Conservation (phyloP, 1,140 invertebrate species). For the Camponotus vicinus region DNA sequence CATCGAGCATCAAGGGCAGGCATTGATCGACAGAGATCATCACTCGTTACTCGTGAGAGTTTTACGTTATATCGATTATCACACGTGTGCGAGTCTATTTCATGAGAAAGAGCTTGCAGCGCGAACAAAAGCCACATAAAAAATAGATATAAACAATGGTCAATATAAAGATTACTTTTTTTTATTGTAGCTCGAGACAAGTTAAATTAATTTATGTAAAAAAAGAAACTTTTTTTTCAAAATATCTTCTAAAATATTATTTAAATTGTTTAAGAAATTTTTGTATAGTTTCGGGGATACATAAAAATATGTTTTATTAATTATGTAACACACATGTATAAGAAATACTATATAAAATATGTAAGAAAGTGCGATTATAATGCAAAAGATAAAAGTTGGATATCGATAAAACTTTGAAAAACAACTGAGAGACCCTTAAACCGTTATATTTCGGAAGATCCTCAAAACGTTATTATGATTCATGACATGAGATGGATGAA, state of each 20-base stretch:
- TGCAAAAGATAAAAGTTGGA: background rate
- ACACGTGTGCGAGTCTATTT: background rate
- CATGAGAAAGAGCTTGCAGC: background rate
- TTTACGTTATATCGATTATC: constrained; percentile 44
- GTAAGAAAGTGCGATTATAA: background rate
- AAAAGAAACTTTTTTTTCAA: background rate
- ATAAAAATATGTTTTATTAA: background rate
- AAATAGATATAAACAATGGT: background rate
- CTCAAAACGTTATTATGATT: constrained; percentile 62
- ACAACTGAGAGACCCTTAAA: background rate
- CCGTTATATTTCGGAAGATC: constrained; percentile 59
- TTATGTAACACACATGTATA: too few relatives aligned
- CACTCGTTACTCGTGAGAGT: constrained; percentile 33
- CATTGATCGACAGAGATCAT: constrained; percentile 64
- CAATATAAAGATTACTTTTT: background rate
- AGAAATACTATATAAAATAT: too few relatives aligned
- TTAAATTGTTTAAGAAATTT: background rate
- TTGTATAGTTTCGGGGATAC: background rate
- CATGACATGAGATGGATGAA: constrained; percentile 39
- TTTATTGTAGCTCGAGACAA: background rate
- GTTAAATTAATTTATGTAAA: background rate
- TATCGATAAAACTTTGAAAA: background rate
- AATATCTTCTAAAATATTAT: background rate
- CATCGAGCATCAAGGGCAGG: constrained; percentile 41
- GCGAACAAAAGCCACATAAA: background rate